These are phyloP conservation scores for Amphipoea oculea DNA, from an alignment of 2,888 invertebrate genomes.

Conservation along the genomic window DNA sequence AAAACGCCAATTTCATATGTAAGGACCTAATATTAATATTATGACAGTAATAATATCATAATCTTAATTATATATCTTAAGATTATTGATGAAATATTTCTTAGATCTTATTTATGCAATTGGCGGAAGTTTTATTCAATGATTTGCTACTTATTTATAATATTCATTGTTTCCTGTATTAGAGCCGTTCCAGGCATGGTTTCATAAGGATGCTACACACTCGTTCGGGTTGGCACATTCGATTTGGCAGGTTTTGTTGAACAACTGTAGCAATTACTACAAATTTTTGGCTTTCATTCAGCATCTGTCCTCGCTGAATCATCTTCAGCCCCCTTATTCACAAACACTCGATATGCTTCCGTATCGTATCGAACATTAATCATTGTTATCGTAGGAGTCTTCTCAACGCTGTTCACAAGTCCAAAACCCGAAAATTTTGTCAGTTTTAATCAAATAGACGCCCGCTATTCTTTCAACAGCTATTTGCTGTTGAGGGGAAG, in stretches of 20 bases:
- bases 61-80: constrained; percentile 5
- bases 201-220: background rate
- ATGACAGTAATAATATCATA: constrained; percentile 4
- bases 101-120: background rate
- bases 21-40: no score
- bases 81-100: background rate
- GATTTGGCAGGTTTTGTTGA: background rate
- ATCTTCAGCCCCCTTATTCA: no score
- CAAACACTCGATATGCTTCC: no score
- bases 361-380: no score
- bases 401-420: no score
- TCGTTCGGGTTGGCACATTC: background rate
- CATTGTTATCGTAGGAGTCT: no score
- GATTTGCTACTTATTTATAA: background rate
- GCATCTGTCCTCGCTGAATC: background rate
- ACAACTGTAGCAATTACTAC: background rate
- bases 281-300: background rate
- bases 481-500: no score
- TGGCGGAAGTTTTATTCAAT: constrained; percentile 12
- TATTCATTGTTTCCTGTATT: constrained; percentile 15
- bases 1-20: no score
- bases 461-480: no score
- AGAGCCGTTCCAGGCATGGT: background rate
- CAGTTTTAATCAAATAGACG: no score
- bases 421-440: no score